Evolutionary conservation across 1,140 invertebrate species (phyloP).

Genomic region (Arctopsyche grandis): DNA sequence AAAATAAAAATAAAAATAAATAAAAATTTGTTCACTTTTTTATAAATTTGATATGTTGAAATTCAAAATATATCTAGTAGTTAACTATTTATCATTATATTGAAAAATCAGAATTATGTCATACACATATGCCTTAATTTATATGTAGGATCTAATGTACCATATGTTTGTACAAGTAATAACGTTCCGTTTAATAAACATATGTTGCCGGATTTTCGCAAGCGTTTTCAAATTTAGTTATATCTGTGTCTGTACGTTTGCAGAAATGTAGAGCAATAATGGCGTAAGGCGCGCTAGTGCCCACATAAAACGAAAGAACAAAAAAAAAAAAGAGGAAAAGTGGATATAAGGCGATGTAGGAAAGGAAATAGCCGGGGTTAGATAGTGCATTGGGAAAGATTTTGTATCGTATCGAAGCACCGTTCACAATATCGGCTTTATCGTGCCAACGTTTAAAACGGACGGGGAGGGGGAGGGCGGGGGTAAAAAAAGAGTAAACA

Average conservation of each 20-base stretch:
- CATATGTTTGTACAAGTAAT: no score
- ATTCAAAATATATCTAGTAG: no score
- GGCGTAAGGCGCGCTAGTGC: neutral
- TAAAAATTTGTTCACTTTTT: no score
- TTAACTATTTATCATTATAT: no score
- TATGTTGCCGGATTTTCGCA: no score
- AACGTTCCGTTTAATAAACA: no score
- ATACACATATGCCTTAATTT: neutral
- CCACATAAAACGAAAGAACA: neutral
- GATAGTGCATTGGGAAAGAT: conserved; percentile 26
- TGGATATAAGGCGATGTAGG: neutral
- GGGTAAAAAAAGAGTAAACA: conserved; percentile 31
- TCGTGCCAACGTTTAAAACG: conserved; percentile 30
- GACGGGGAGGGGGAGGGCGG: neutral
- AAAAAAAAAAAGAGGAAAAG: neutral
- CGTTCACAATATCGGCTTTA: conserved; percentile 28
- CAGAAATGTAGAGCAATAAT: neutral
- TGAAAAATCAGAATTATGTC: no score
- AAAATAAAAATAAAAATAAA: no score
- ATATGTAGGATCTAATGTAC: no score
- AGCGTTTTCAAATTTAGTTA: no score
- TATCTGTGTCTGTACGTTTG: neutral
- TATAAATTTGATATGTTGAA: no score
- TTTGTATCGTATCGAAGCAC: conserved; percentile 16
- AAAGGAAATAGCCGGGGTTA: conserved; percentile 3